These are phyloP conservation scores for Brachypodius melanocephalos DNA, from an alignment of 2,113 vertebrate species.

Conservation along the genomic window DNA sequence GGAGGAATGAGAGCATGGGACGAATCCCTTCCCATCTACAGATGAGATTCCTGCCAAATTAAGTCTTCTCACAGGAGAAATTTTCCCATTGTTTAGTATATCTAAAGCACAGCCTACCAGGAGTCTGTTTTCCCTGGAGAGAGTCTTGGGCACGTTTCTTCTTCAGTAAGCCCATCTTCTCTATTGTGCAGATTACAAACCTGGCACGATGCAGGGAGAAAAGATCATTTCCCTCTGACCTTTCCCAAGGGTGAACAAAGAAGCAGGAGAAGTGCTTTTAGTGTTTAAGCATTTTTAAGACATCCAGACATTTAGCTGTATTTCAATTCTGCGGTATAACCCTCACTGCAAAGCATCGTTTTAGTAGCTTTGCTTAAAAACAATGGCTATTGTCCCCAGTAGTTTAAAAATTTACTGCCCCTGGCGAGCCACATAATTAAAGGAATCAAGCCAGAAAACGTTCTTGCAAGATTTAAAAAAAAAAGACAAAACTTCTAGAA, in stretches of 20 bases:
- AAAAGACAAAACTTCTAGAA: neutral
- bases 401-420: neutral
- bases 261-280: neutral
- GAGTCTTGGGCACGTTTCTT: neutral
- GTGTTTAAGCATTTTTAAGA: neutral
- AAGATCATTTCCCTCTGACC: neutral
- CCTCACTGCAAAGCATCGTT: neutral
- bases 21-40: neutral
- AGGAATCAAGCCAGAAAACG: slow-evolving; percentile 5
- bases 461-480: neutral
- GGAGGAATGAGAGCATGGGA: neutral
- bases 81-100: neutral
- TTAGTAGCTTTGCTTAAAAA: neutral
- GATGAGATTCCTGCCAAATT: neutral
- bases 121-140: neutral
- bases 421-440: neutral
- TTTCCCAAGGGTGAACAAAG: neutral
- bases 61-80: neutral
- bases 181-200: neutral
- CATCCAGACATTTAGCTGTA: neutral
- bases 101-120: neutral
- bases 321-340: neutral
- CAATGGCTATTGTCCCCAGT: neutral
- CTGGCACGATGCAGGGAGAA: neutral
- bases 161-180: neutral